Percentiles rank a stretch among this genome's conserved stretches.
These are phyloP conservation scores for Epizoanthus scotinus DNA, from an alignment of 92 coral and sea anemone species.

Conservation along the genomic window DNA sequence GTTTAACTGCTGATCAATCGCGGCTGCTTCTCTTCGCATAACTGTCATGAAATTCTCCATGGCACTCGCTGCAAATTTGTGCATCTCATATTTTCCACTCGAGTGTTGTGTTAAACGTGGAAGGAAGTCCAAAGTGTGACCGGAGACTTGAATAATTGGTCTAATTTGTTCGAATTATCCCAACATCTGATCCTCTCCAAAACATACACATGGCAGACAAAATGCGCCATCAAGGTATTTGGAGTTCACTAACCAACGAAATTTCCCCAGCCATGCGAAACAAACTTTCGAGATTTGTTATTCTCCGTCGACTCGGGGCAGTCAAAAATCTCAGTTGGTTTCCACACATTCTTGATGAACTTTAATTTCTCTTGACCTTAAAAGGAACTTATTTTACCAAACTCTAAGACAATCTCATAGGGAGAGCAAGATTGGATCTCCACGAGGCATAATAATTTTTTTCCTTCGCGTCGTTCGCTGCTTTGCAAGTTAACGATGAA, in stretches of 20 bases:
- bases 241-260: conserved; percentile 59
- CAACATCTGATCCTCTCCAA: conserved; percentile 57
- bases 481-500: no score
- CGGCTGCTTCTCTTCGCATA: conserved; percentile 47
- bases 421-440: conserved; percentile 10
- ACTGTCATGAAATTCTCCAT: conserved; percentile 48
- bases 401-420: conserved; percentile 11
- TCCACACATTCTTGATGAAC: conserved; percentile 59
- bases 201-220: conserved; percentile 53
- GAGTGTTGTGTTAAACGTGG: conserved; percentile 43
- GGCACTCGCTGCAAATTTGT: conserved; percentile 34
- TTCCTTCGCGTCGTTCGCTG: no score
- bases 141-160: conserved; percentile 39
- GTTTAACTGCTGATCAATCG: conserved; percentile 49
- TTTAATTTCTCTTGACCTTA: conserved; percentile 43
- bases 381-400: conserved; percentile 37
- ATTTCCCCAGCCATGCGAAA: conserved; percentile 45
- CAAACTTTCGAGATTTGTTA: conserved; percentile 48
- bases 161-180: conserved; percentile 43
- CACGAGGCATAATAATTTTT: conserved; percentile 10
- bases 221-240: conserved; percentile 55
- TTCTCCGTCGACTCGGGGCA: neutral
- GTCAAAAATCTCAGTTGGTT: conserved; percentile 36
- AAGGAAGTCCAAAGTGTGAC: conserved; percentile 43
- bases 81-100: conserved; percentile 46